These are phyloP conservation scores for Colostygia pectinataria DNA, from an alignment of 2,888 invertebrate genomes.

Conservation along the genomic window DNA sequence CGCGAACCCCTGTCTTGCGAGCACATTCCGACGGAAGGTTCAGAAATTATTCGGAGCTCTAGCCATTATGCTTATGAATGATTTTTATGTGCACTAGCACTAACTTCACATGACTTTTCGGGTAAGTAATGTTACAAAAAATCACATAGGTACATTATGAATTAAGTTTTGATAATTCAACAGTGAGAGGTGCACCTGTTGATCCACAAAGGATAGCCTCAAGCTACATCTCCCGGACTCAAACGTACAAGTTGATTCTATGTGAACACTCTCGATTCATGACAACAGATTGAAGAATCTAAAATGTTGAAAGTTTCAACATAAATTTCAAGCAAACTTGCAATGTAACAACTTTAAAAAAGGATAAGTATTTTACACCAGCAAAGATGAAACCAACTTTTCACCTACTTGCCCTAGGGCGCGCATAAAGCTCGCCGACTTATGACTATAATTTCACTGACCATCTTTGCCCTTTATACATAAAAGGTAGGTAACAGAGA, in stretches of 20 bases:
- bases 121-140: too few species aligned
- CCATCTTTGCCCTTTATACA: constrained; percentile 6
- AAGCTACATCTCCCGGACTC: too few species aligned
- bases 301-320: too few species aligned
- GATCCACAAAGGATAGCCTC: too few species aligned
- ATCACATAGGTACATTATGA: too few species aligned
- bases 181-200: too few species aligned
- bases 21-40: constrained; percentile 13
- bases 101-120: too few species aligned
- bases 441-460: constrained; percentile 15
- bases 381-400: constrained; percentile 5
- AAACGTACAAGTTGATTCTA: too few species aligned
- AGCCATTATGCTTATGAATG: not conserved
- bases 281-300: not conserved
- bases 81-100: constrained; percentile 1
- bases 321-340: too few species aligned
- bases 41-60: constrained; percentile 9
- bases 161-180: too few species aligned
- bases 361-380: not conserved
- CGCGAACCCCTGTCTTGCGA: constrained; percentile 21
- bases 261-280: too few species aligned
- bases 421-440: constrained; percentile 10
- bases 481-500: constrained; percentile 5
- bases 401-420: constrained; percentile 8
- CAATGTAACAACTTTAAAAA: not conserved